Evolutionary conservation across 2,888 invertebrate genomes (phyloP).

Genomic region (Agriopis marginaria): DNA sequence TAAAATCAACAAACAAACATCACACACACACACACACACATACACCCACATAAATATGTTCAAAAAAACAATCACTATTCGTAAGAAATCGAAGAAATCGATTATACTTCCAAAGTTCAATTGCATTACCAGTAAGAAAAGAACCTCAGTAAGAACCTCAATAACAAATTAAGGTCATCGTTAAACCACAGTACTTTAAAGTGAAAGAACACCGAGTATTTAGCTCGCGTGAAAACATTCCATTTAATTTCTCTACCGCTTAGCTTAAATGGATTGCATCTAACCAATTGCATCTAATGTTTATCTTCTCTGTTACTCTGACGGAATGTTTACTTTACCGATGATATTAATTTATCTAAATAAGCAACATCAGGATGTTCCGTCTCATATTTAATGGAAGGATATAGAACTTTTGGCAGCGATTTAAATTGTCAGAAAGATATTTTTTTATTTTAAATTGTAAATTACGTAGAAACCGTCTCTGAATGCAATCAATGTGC

Average conservation of each 20-base stretch:
- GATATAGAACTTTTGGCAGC: too few species aligned
- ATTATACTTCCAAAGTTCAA: conserved; percentile 3
- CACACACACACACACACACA: too few species aligned
- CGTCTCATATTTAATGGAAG: too few species aligned
- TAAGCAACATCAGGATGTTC: too few species aligned
- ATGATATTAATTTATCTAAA: too few species aligned
- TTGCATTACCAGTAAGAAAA: conserved; percentile 5
- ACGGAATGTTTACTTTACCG: background rate
- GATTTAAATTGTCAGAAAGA: too few species aligned
- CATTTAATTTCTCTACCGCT: conserved; percentile 51
- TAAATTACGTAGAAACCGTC: too few species aligned
- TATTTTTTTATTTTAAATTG: too few species aligned
- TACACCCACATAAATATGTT: too few species aligned
- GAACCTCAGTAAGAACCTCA: conserved; percentile 10
- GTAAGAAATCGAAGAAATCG: background rate
- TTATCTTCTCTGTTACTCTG: conserved; percentile 10
- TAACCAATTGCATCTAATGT: conserved; percentile 34
- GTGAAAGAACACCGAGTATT: conserved; percentile 4
- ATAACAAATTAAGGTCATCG: conserved; percentile 45
- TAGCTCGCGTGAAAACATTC: conserved; percentile 52
- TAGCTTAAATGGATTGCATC: conserved; percentile 45
- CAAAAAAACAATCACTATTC: background rate
- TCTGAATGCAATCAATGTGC: too few species aligned
- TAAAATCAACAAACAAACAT: too few species aligned
- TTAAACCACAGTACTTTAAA: conserved; percentile 18